A percentile compares a stretch with the other conserved stretches of the same genome.
These are phyloP conservation scores for Oncorhynchus keta DNA, from an alignment of 2,113 vertebrate species.

Conservation along the genomic window DNA sequence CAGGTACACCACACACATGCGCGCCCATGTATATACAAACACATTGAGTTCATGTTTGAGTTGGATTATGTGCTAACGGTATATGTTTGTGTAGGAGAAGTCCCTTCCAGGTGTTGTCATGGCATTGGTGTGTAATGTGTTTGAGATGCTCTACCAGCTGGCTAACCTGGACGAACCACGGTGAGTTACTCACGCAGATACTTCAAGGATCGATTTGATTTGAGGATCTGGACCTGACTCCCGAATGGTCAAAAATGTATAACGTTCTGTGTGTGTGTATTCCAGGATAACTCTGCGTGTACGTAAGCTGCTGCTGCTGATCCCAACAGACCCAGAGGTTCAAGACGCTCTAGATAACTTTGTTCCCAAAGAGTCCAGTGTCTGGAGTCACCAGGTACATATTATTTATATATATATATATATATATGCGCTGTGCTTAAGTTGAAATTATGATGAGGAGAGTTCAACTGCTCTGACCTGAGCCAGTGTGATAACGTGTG, in stretches of 20 bases:
- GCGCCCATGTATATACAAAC: not conserved
- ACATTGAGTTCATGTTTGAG: not conserved
- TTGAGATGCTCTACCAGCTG: conserved; percentile 98
- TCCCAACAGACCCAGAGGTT: conserved; percentile 97
- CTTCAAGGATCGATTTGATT: not conserved
- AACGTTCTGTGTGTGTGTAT: not conserved
- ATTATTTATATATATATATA: too few species aligned
- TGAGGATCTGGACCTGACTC: too few species aligned
- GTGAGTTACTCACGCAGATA: conserved; percentile 61
- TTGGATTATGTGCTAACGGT: conserved; percentile 7
- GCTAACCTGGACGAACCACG: conserved; percentile 95
- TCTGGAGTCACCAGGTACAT: conserved; percentile 80
- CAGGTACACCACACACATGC: conserved; percentile 16
- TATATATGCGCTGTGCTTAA: too few species aligned
- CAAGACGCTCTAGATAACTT: conserved; percentile 95
- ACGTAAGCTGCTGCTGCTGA: conserved; percentile 90
- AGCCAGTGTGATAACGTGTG: not conserved
- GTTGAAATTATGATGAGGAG: too few species aligned
- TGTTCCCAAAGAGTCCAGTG: conserved; percentile 81
- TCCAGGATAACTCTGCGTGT: conserved; percentile 93
- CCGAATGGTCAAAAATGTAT: not conserved
- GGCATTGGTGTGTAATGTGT: conserved; percentile 96
- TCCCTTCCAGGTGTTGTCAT: conserved; percentile 97
- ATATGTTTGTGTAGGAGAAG: conserved; percentile 83
- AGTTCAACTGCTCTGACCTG: too few species aligned